phyloP scores from a whole-genome alignment of 2,888 invertebrate species.

The Macaria notata region DNA sequence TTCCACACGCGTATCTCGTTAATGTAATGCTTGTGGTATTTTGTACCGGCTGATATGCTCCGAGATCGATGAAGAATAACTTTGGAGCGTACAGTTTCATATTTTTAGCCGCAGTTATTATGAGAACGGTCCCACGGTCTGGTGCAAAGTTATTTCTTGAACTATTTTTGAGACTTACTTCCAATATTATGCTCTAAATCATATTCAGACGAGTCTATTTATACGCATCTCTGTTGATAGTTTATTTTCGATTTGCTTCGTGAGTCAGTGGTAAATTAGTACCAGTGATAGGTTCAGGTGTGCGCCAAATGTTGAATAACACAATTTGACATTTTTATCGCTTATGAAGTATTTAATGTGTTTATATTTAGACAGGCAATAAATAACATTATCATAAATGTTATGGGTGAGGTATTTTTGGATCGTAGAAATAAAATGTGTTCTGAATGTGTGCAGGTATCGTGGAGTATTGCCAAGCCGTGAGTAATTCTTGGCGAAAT shows the following conservation, averaged over 20 bases:
- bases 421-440: conserved; percentile 23
- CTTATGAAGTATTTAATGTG: conserved; percentile 4
- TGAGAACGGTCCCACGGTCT: conserved; percentile 46
- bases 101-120: conserved; percentile 49
- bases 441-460: conserved; percentile 25
- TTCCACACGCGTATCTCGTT: conserved; percentile 38
- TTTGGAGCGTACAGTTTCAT: conserved; percentile 22
- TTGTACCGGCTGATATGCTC: conserved; percentile 32
- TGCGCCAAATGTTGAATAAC: conserved; percentile 46
- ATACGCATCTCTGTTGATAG: neutral
- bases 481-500: conserved; percentile 28
- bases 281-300: conserved; percentile 38
- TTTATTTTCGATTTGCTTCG: conserved; percentile 25
- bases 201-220: neutral
- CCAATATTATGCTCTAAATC: neutral
- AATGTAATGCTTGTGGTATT: conserved; percentile 38
- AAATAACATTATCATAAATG: too few relatives aligned
- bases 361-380: conserved; percentile 8
- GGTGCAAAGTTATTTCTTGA: conserved; percentile 51
- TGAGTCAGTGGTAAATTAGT: conserved; percentile 19
- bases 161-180: conserved; percentile 32
- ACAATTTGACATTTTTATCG: conserved; percentile 21
- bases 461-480: conserved; percentile 31
- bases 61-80: conserved; percentile 32
- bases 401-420: conserved; percentile 4